Conservation (phyloP, 2,113 vertebrate species). For the Donacobius atricapilla region DNA sequence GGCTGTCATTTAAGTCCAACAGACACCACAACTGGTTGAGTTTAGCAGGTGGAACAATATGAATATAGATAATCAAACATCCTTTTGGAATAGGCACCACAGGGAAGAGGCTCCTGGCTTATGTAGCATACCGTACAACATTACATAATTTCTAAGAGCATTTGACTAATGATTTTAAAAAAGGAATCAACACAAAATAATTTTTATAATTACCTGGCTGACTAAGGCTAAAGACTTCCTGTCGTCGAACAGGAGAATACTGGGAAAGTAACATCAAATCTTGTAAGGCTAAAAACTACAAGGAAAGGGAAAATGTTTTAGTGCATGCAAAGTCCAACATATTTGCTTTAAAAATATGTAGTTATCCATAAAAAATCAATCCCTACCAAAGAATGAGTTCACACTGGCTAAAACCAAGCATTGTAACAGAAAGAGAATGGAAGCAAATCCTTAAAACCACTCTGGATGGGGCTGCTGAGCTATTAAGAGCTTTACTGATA, state of each 20-base stretch:
- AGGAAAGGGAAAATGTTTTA: background rate
- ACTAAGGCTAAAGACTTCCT: constrained; percentile 94
- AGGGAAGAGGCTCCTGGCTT: background rate
- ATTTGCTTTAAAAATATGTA: background rate
- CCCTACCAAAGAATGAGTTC: background rate
- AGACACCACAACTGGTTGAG: background rate
- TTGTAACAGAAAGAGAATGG: rapidly evolving
- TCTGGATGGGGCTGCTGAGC: background rate
- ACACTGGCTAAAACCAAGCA: background rate
- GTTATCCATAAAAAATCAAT: background rate
- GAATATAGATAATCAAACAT: background rate
- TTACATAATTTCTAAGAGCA: background rate
- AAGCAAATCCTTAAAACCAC: background rate
- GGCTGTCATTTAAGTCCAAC: background rate
- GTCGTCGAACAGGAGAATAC: constrained; percentile 85
- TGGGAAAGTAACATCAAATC: constrained; percentile 92
- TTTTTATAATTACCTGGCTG: constrained; percentile 85
- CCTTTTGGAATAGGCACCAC: background rate
- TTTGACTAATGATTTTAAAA: background rate
- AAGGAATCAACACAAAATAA: background rate
- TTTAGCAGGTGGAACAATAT: background rate
- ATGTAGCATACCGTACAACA: background rate
- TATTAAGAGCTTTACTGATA: background rate
- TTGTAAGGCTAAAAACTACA: constrained; percentile 92
- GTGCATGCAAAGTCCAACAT: background rate